Conservation (phyloP, 30 jellyfish, hydroid and myxozoan species). For the Rhopilema esculentum region DNA sequence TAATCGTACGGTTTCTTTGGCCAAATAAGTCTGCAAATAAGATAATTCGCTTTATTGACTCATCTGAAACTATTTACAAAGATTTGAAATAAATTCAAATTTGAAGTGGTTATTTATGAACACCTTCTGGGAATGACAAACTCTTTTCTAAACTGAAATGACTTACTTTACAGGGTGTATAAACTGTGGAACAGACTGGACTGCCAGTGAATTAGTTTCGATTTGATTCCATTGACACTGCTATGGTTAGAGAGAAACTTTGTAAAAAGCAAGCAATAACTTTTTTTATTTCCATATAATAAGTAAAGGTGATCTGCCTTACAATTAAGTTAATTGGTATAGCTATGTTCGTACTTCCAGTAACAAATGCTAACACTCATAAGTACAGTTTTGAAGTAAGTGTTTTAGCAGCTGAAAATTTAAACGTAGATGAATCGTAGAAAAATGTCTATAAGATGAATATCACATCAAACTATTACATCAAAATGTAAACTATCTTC, state of each 20-base stretch:
- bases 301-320: too few species aligned
- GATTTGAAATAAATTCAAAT: background rate
- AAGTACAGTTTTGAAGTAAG: too few species aligned
- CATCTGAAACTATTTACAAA: background rate
- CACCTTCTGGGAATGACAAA: background rate
- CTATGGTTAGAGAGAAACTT: background rate
- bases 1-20: slow-evolving; percentile 78
- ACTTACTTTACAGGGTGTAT: slow-evolving; percentile 75
- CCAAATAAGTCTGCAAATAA: slow-evolving; percentile 68
- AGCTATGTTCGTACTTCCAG: too few species aligned
- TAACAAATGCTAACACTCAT: too few species aligned
- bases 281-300: too few species aligned
- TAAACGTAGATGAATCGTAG: too few species aligned
- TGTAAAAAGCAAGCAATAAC: too few species aligned
- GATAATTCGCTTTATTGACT: background rate
- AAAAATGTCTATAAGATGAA: too few species aligned
- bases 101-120: background rate
- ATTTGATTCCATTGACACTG: background rate
- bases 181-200: slow-evolving; percentile 48
- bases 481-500: too few species aligned
- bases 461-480: too few species aligned
- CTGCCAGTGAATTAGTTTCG: background rate
- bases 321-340: too few species aligned
- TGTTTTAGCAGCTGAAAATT: too few species aligned
- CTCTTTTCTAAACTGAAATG: background rate